Evolutionary conservation across 2,113 vertebrate species (phyloP).

Genomic region (Seriola dumerili): DNA sequence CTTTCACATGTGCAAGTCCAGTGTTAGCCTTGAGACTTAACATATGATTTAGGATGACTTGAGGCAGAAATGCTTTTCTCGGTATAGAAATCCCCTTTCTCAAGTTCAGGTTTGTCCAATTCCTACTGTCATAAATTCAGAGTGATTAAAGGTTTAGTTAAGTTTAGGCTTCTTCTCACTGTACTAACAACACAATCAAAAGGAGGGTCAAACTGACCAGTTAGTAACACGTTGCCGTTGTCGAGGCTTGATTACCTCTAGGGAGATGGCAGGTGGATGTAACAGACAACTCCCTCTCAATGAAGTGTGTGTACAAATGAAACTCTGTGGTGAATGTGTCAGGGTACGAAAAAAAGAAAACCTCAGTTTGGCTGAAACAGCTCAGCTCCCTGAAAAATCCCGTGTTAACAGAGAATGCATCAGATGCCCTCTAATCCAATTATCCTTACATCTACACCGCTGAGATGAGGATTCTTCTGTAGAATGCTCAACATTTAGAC

Average conservation of each 20-base stretch:
- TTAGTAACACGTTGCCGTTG: neutral
- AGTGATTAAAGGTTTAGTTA: neutral
- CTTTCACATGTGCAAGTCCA: neutral
- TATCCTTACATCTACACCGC: constrained; percentile 36
- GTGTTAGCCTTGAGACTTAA: neutral
- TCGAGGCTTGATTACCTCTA: neutral
- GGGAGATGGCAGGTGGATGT: neutral
- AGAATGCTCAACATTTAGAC: constrained; percentile 22
- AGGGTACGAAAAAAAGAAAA: neutral
- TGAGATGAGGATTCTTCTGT: constrained; percentile 33
- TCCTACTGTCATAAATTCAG: neutral
- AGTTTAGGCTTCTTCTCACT: constrained; percentile 4
- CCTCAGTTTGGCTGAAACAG: neutral
- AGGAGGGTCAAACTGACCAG: constrained; percentile 20
- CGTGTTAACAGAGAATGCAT: constrained; percentile 24
- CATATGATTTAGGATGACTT: too few relatives aligned
- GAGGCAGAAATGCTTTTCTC: too few relatives aligned
- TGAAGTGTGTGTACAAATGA: neutral
- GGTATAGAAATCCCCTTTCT: too few relatives aligned
- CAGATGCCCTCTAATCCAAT: constrained; percentile 44
- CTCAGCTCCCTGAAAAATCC: constrained; percentile 23
- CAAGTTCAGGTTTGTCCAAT: neutral
- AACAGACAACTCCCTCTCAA: constrained; percentile 9
- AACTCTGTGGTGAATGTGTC: neutral
- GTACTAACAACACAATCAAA: neutral